A percentile compares a stretch with the other conserved stretches of the same genome.
phyloP scores from a whole-genome alignment of 2,888 invertebrate genomes.

The Branchinecta sandiegonensis region DNA sequence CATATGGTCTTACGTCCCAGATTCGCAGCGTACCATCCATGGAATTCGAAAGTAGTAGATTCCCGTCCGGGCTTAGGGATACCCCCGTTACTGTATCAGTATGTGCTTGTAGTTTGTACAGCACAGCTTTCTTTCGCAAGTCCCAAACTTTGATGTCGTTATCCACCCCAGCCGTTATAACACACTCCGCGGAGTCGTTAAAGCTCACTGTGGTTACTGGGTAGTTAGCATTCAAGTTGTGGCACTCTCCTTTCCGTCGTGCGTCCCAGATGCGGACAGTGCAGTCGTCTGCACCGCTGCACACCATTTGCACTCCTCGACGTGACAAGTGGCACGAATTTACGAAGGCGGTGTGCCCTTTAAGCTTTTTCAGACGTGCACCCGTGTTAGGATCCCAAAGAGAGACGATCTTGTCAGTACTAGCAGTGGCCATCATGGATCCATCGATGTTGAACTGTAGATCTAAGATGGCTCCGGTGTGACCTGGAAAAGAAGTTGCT shows the following conservation, averaged over 20 bases:
- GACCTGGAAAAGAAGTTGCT: conserved; percentile 43
- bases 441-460: conserved; percentile 66
- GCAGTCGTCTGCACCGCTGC: conserved; percentile 88
- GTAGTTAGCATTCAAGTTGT: conserved; percentile 52
- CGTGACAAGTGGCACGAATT: conserved; percentile 50
- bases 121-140: conserved; percentile 65
- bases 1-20: conserved; percentile 94
- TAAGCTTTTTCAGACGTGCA: conserved; percentile 70
- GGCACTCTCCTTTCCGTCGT: conserved; percentile 61
- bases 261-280: conserved; percentile 87
- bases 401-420: conserved; percentile 86
- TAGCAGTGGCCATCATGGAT: conserved; percentile 68
- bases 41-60: conserved; percentile 81
- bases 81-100: conserved; percentile 86
- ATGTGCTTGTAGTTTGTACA: conserved; percentile 78
- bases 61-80: conserved; percentile 65
- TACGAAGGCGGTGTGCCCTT: conserved; percentile 46
- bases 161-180: conserved; percentile 89
- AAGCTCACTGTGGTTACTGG: conserved; percentile 79
- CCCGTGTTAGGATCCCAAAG: conserved; percentile 90
- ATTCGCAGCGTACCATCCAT: conserved; percentile 93
- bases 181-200: conserved; percentile 87
- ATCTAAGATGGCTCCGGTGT: conserved; percentile 90
- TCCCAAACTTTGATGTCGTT: conserved; percentile 98
- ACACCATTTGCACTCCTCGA: conserved; percentile 75